phyloP scores from a whole-genome alignment of 2,797 vertebrate genomes.

The Lepilemur ruficaudatus region DNA sequence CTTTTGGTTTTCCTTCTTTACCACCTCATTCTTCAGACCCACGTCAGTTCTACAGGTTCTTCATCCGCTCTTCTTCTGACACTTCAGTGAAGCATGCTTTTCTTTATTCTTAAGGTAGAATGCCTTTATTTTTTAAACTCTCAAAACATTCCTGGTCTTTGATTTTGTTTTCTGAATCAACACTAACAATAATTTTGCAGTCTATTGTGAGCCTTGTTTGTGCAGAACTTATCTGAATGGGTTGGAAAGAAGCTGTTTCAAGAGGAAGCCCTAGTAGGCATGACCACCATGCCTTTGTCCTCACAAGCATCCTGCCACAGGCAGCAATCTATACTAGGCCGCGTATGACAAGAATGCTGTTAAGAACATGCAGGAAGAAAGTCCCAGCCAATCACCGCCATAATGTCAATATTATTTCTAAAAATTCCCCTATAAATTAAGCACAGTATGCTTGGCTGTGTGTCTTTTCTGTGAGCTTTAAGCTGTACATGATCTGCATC shows the following conservation, averaged over 20 bases:
- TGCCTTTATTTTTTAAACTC: background rate
- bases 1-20: background rate
- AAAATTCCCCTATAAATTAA: background rate
- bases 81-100: background rate
- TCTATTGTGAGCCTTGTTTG: background rate
- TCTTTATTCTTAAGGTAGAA: background rate
- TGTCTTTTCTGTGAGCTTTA: background rate
- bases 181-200: background rate
- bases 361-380: background rate
- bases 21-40: background rate
- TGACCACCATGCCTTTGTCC: background rate
- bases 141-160: conserved; percentile 27
- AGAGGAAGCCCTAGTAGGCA: background rate
- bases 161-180: background rate
- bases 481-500: background rate
- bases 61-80: background rate
- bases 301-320: background rate
- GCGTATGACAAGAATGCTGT: background rate
- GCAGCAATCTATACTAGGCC: background rate
- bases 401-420: background rate
- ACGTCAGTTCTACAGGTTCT: background rate
- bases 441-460: background rate
- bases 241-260: background rate
- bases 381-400: background rate
- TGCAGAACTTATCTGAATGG: background rate